These are phyloP conservation scores for Strigamia transsilvanica DNA, from an alignment of 2,888 invertebrate genomes.

Conservation along the genomic window DNA sequence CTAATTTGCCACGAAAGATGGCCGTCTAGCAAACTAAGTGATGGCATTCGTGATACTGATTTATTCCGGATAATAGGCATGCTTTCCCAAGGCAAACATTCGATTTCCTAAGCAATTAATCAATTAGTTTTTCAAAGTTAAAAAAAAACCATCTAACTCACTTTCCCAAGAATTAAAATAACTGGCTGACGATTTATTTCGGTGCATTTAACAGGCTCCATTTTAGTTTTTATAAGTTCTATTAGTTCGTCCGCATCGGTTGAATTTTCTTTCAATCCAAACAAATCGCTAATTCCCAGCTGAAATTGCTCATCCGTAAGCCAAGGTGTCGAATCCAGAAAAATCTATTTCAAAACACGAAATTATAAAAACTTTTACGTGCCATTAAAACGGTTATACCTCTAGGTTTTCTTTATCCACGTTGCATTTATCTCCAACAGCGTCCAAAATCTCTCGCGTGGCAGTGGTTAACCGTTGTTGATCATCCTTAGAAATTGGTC, in stretches of 20 bases:
- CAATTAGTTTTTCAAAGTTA: neutral
- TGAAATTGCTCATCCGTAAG: neutral
- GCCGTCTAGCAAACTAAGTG: conserved; percentile 65
- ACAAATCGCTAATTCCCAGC: neutral
- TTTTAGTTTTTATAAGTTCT: neutral
- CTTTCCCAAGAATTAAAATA: conserved; percentile 27
- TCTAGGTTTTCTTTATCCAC: neutral
- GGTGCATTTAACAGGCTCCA: neutral
- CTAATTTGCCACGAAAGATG: conserved; percentile 48
- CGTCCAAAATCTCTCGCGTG: neutral
- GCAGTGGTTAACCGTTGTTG: neutral
- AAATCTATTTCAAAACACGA: neutral
- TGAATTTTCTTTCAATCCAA: neutral
- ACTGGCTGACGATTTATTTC: conserved; percentile 19
- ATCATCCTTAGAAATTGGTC: neutral
- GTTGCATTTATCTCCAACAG: neutral
- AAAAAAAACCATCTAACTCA: neutral
- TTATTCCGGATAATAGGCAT: conserved; percentile 73
- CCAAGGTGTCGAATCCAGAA: neutral
- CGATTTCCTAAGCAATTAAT: conserved; percentile 69
- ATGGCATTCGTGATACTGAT: conserved; percentile 78
- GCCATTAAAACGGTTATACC: no score
- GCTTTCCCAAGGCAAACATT: conserved; percentile 82
- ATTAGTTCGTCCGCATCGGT: neutral
- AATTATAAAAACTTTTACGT: neutral